Evolutionary conservation across 2,113 vertebrate species (phyloP), one percentile per base, ranked within the genome.

Genomic region (Nothocercus julius): DNA sequence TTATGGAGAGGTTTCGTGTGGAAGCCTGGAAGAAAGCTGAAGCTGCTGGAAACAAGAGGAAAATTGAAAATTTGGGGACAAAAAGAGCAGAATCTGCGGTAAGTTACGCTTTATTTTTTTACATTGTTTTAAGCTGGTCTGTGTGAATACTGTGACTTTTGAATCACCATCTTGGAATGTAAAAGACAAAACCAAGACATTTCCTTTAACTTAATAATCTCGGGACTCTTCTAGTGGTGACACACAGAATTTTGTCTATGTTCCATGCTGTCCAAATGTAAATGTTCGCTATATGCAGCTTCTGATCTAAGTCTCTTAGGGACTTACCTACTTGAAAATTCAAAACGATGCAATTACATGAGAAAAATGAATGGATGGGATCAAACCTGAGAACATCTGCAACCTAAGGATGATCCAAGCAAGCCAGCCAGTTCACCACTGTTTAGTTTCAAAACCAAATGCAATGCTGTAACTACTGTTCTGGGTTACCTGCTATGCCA

Each of bases 1-100:
- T 98, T 53, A 98, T 99, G 98, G 99, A 99, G 91, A 98, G 97
- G 85, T 98, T 99, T 72, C 99, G 99, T 28, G 82, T 99, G 24
- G 98, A 98, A 49, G 96, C 98, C 73, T 99, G 98, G 98, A 99
- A 98, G 96, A 99, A 97, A 97, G 97, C 78, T 72, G 97, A 98
- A 74, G 87, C 96, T 64, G 56, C 79, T 38, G 82, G 95, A 92
- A 96, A 80, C 96, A 96, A 86, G 69, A 92, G 85, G 36, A 97
- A 91, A 94, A 34, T 17, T 44, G 96, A 94, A 22, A 89, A 56
- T 44, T 68, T 58, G 59, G 63, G 19, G 25, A 38, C 76, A 25
- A 97, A 88, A 72, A 97, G 68, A 92, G 76, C 85, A 19, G 96
- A 97, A 42, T 40, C 87, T 68, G 21, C 77, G 73, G 98, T 97